Evolutionary conservation across 2,797 vertebrate genomes (phyloP), one percentile per base, ranked within the genome.

Genomic region (Triplophysa yarkandensis): DNA sequence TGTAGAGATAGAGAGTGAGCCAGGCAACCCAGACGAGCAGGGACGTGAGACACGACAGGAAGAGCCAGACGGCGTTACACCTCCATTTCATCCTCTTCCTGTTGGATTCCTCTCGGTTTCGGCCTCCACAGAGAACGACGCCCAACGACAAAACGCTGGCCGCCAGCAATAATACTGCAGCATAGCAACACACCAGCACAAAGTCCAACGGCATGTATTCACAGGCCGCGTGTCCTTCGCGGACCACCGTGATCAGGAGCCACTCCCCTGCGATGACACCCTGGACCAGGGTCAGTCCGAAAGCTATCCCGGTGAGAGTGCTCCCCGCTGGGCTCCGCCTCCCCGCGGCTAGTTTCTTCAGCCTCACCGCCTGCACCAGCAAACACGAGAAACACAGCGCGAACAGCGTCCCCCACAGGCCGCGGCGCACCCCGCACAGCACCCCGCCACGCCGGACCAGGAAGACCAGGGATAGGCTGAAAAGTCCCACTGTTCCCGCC

Each of bases 381-480:
- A 99, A 88, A 86, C 96, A 96, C 1, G 97, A 96, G 87, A 98
- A 99, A 86, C 97, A 98, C 57, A 99, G 88, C 0, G 96, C 94
- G 11, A 98, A 98, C 41, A 95, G 92, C 60, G 94, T 93, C 1
- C 96, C 96, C 96, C 96, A 98, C 0, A 98, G 94, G 61, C 95
- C 95, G 4, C 97, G 90, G 34, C 97, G 95, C 0, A 94, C 87
- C 0, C 94, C 89, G 77, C 97, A 99, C 65, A 98, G 89, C 0
- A 81, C 90, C 86, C 97, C 95, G 0, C 93, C 95, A 77, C 93
- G 93, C 4, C 93, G 93, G n/a, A 98, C 95, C 84, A 99, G 91
- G 90, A 96, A 99, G 0, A 94, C 95, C 50, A 98, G 92, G 0
- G 95, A 93, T 86, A 98, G 93, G 81, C 92, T 90, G 34, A 99